Conservation (phyloP, 2,888 invertebrate species). For the Hirtodrosophila alboralis region DNA sequence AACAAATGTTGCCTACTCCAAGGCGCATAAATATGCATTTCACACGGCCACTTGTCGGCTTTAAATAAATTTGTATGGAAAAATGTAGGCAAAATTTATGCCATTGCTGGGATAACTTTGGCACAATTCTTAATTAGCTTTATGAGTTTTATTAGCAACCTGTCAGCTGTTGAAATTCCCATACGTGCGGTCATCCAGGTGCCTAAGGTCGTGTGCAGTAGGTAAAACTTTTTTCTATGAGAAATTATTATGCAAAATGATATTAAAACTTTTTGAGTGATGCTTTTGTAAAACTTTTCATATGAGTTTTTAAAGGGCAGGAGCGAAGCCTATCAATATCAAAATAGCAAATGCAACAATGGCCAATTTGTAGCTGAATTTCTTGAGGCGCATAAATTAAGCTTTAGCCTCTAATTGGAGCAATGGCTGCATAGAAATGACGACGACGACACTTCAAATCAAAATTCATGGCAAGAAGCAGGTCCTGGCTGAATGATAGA, state of each 20-base stretch:
- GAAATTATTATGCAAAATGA: conserved; percentile 69
- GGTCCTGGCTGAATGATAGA: conserved; percentile 4
- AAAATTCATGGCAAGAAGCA: conserved; percentile 63
- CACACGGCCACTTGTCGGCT: conserved; percentile 44
- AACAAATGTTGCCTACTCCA: conserved; percentile 31
- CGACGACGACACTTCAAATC: conserved; percentile 66
- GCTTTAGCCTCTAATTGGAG: conserved; percentile 73
- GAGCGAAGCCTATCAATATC: conserved; percentile 66
- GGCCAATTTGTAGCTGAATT: conserved; percentile 70
- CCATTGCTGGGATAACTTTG: conserved; percentile 54
- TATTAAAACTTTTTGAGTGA: conserved; percentile 71
- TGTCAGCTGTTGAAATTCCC: conserved; percentile 71
- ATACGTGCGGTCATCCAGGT: conserved; percentile 75
- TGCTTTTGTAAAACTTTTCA: conserved; percentile 66
- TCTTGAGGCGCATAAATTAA: conserved; percentile 77
- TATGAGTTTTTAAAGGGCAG: no score
- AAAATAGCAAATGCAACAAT: conserved; percentile 73
- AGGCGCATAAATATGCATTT: conserved; percentile 60
- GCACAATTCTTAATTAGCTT: conserved; percentile 79
- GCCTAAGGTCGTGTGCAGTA: conserved; percentile 36
- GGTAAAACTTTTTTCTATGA: conserved; percentile 37
- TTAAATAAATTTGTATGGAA: conserved; percentile 57
- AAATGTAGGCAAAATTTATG: conserved; percentile 25
- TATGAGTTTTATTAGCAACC: conserved; percentile 69
- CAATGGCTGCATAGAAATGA: conserved; percentile 57